Percentiles rank a stretch among this genome's conserved stretches.
Evolutionary conservation across 2,888 invertebrate species (phyloP).

Genomic region (Pseudococcus longispinus): DNA sequence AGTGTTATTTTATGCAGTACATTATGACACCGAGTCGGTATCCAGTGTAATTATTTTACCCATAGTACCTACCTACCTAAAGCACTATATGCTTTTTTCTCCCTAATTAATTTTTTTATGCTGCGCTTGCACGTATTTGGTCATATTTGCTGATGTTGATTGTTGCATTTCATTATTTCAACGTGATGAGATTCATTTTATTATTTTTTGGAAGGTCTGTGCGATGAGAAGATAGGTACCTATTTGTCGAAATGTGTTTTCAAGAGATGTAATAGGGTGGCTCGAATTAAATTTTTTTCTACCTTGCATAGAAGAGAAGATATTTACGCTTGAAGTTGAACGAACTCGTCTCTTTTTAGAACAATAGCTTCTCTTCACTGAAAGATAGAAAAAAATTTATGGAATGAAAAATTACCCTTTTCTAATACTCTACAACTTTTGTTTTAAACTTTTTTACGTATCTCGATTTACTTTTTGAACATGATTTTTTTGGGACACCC

Average conservation of each 20-base stretch:
- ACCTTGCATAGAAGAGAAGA: too few species aligned
- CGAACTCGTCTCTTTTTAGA: too few species aligned
- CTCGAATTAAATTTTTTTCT: not conserved
- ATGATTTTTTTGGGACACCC: too few species aligned
- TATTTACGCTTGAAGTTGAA: too few species aligned
- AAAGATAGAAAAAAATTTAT: too few species aligned
- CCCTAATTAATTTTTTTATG: not conserved
- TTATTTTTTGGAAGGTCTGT: not conserved
- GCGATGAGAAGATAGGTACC: not conserved
- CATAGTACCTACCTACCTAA: not conserved
- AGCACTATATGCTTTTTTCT: not conserved
- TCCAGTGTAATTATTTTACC: not conserved
- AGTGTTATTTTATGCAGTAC: conserved; percentile 58
- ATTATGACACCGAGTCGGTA: not conserved
- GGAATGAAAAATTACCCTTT: too few species aligned
- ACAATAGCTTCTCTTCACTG: too few species aligned
- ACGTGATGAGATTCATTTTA: not conserved
- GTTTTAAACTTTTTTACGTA: too few species aligned
- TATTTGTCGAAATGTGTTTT: too few species aligned
- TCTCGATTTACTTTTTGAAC: too few species aligned
- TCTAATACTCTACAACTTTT: too few species aligned
- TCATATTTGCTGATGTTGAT: not conserved
- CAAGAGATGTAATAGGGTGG: not conserved
- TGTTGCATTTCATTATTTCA: not conserved
- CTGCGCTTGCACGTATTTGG: not conserved